phyloP scores from a whole-genome alignment of 1,140 invertebrate species.

The Pararge aegeria region DNA sequence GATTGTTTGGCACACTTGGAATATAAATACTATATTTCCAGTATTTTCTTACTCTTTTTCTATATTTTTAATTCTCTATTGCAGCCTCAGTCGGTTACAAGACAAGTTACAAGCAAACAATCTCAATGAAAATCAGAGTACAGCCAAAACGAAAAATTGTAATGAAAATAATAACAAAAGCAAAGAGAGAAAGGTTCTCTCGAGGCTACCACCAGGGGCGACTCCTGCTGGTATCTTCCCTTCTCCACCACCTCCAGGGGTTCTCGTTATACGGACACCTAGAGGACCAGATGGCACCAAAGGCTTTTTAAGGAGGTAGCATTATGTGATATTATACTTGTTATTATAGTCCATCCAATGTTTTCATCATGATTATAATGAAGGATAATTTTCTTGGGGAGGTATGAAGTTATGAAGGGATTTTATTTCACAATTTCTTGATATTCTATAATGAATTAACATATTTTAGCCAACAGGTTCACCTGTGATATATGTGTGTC shows the following conservation, averaged over 20 bases:
- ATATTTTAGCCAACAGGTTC: no score
- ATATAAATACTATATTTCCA: no score
- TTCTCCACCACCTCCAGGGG: slow-evolving; percentile 69
- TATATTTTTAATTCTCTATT: not conserved
- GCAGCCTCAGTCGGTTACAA: slow-evolving; percentile 63
- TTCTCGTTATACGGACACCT: slow-evolving; percentile 79
- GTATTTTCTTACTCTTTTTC: no score
- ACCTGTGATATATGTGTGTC: no score
- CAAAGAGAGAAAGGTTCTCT: slow-evolving; percentile 62
- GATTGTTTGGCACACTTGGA: no score
- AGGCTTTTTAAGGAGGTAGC: slow-evolving; percentile 82
- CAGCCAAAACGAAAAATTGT: slow-evolving; percentile 48
- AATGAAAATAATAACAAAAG: slow-evolving; percentile 55
- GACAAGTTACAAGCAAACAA: slow-evolving; percentile 71
- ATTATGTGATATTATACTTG: slow-evolving; percentile 30
- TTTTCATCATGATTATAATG: slow-evolving; percentile 12
- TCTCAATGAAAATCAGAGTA: slow-evolving; percentile 56
- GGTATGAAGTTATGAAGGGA: slow-evolving; percentile 13
- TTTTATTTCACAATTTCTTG: slow-evolving; percentile 28
- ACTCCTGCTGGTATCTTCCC: slow-evolving; percentile 57
- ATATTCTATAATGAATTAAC: not conserved
- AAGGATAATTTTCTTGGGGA: slow-evolving; percentile 12
- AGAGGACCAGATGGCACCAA: slow-evolving; percentile 80
- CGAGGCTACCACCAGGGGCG: slow-evolving; percentile 51
- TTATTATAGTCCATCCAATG: slow-evolving; percentile 35